A percentile compares a stretch with the other conserved stretches of the same genome.
Conservation (phyloP, 2,888 invertebrate species). For the Synanthedon formicaeformis region DNA sequence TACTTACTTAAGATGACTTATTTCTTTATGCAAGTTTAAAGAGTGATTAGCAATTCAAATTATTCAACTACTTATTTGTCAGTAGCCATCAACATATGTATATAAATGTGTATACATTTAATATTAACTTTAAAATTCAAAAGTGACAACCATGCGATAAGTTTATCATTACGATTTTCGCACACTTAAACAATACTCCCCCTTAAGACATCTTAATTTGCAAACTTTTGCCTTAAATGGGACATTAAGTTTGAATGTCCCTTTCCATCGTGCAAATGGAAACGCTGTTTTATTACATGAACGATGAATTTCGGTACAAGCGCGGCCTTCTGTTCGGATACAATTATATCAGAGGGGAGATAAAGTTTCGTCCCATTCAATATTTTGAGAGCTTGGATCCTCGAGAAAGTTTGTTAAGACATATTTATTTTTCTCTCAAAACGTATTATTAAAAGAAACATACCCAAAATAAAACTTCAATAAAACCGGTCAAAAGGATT, state of each 20-base stretch:
- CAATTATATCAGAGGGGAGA: not conserved
- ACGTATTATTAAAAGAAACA: too few relatives aligned
- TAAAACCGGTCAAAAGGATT: too few relatives aligned
- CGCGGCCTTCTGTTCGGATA: not conserved
- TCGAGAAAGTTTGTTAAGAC: not conserved
- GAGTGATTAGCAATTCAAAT: too few relatives aligned
- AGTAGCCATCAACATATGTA: too few relatives aligned
- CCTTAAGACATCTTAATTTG: constrained; percentile 10
- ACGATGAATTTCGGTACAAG: not conserved
- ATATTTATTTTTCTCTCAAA: not conserved
- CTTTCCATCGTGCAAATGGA: constrained; percentile 4
- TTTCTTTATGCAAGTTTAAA: too few relatives aligned
- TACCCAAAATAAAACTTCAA: too few relatives aligned
- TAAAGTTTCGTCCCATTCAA: not conserved
- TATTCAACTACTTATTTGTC: too few relatives aligned
- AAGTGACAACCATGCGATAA: too few relatives aligned
- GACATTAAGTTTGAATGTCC: constrained; percentile 10
- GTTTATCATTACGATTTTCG: not conserved
- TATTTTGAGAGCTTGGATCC: not conserved
- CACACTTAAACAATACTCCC: constrained; percentile 3
- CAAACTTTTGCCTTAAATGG: constrained; percentile 11
- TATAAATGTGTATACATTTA: too few relatives aligned
- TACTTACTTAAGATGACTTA: too few relatives aligned
- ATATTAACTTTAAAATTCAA: too few relatives aligned
- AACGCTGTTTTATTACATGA: not conserved